Base-by-base conservation (phyloP, 2,888 invertebrate genomes). In the Strigamia transsilvanica region DNA sequence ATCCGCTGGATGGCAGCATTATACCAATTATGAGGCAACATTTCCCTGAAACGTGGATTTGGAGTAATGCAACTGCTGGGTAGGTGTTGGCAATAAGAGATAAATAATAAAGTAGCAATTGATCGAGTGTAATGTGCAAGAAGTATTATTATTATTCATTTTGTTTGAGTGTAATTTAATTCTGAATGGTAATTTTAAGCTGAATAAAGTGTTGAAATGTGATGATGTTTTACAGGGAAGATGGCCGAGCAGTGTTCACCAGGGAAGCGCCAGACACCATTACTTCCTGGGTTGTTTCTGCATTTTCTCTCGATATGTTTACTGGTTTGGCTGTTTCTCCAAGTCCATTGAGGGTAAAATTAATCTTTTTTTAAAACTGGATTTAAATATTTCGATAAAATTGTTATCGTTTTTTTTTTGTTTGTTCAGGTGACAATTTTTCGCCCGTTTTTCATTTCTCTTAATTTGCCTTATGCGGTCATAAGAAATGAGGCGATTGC, bases 401-500 rank as follows among this genome's bases (percentile, higher is more conserved):
- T n/a, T 86, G 83, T 83, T 86, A 85, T 89, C 86, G 1, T 83
- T 87, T 89, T 86, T n/a, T n/a, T n/a, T n/a, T n/a, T n/a, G n/a
- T n/a, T n/a, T n/a, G n/a, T n/a, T 86, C 88, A 89, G 91, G 89
- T 92, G 81, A 91, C 92, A 89, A 94, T 96, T 1, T 93, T 94
- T 88, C 92, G 94, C 85, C 93, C 93, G 12, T 95, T 99, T 87
- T 94, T 94, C 85, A 92, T 98, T 73, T 92, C 93, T 10, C 90
- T 96, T 10, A 94, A 97, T 87, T 89, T 98, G 80, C 99, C 99
- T 0, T 94, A 94, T 85, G 93, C 94, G 0, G 92, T 99, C 15
- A 93, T 95, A 85, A 91, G 93, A 84, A 97, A 97, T 32, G 99
- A 99, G 90, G 93, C 94, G 10, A 91, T 99, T 82, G 93, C 96